Conservation (phyloP, 2,113 vertebrate species). For the Oreochromis aureus region DNA sequence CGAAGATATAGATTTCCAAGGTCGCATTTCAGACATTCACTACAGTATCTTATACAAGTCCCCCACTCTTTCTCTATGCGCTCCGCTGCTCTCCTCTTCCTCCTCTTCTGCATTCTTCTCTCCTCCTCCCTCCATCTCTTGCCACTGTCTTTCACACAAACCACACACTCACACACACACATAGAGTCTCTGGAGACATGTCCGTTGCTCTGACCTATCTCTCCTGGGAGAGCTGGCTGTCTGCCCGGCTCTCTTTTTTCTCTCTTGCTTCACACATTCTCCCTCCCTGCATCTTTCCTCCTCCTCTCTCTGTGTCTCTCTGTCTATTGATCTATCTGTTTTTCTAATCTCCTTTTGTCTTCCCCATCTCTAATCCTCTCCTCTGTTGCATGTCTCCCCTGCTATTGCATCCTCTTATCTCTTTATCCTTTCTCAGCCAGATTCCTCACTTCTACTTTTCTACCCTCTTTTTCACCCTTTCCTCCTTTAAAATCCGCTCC, state of each 20-base stretch:
- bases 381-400: slow-evolving; percentile 43
- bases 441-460: slow-evolving; percentile 5
- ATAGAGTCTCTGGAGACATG: slow-evolving; percentile 55
- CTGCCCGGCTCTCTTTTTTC: slow-evolving; percentile 40
- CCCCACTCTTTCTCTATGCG: slow-evolving; percentile 24
- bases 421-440: slow-evolving; percentile 35
- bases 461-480: not conserved
- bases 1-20: slow-evolving; percentile 47
- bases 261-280: slow-evolving; percentile 39
- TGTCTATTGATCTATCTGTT: slow-evolving; percentile 56
- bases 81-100: slow-evolving; percentile 40
- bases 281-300: slow-evolving; percentile 24
- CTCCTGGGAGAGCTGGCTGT: slow-evolving; percentile 58
- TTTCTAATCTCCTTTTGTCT: slow-evolving; percentile 55
- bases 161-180: slow-evolving; percentile 22
- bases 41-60: slow-evolving; percentile 42
- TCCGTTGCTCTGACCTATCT: slow-evolving; percentile 67
- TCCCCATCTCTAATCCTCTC: slow-evolving; percentile 30
- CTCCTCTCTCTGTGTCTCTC: slow-evolving; percentile 30
- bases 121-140: slow-evolving; percentile 44
- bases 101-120: slow-evolving; percentile 53
- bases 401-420: slow-evolving; percentile 54
- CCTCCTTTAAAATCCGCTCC: not conserved
- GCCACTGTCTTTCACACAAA: slow-evolving; percentile 14
- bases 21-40: slow-evolving; percentile 48